Conservation (phyloP, 2,113 vertebrate genomes). For the Psittacula cyanocephala region DNA sequence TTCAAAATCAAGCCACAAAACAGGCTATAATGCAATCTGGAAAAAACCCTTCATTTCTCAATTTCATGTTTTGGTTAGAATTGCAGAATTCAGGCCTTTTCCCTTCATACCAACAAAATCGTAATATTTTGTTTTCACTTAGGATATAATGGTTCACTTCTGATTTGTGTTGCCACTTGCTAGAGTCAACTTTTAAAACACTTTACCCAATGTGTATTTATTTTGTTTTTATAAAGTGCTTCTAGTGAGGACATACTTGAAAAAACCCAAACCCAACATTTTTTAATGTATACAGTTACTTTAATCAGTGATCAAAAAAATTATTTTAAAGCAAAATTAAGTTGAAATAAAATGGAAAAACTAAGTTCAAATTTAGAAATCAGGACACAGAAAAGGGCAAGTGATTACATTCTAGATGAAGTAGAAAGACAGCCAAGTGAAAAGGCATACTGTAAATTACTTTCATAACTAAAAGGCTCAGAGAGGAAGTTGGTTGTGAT, state of each 20-base stretch:
- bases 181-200: not conserved
- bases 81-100: not conserved
- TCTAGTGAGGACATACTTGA: not conserved
- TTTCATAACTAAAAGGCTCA: not conserved
- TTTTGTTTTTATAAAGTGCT: not conserved
- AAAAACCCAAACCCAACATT: rapidly evolving
- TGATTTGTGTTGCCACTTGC: not conserved
- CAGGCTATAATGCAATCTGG: not conserved
- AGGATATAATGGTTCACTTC: not conserved
- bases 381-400: not conserved
- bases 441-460: not conserved
- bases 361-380: not conserved
- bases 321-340: not conserved
- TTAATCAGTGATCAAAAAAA: not conserved
- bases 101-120: not conserved
- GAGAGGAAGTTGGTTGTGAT: not conserved
- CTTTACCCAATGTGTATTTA: not conserved
- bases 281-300: not conserved
- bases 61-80: not conserved
- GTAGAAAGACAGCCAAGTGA: not conserved
- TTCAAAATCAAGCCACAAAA: not conserved
- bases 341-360: not conserved
- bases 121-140: not conserved
- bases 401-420: not conserved
- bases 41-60: not conserved